phyloP scores from a whole-genome alignment of 2,888 invertebrate genomes.

The Nycteola revayana region DNA sequence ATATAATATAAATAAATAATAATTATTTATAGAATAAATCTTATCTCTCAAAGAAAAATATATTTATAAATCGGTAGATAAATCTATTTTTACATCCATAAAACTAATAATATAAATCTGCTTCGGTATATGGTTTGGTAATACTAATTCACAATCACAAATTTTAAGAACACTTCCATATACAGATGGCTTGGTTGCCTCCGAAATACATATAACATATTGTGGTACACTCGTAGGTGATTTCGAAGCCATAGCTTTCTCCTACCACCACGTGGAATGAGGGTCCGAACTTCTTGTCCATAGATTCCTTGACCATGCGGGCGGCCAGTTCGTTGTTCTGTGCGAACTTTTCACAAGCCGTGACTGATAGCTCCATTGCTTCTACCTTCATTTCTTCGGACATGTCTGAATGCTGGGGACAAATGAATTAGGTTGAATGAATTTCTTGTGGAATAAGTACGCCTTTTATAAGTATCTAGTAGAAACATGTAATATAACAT shows the following conservation, averaged over 20 bases:
- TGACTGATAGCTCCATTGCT: constrained; percentile 94
- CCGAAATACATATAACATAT: constrained; percentile 95
- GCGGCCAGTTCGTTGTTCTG: constrained; percentile 95
- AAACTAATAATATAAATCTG: constrained; percentile 15
- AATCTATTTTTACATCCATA: not conserved
- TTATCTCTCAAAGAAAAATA: no score
- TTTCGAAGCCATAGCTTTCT: constrained; percentile 96
- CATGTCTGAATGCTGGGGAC: constrained; percentile 93
- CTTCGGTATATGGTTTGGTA: constrained; percentile 23
- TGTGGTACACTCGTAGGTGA: constrained; percentile 94
- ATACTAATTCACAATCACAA: constrained; percentile 9
- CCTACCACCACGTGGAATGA: constrained; percentile 98
- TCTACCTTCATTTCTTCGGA: constrained; percentile 95
- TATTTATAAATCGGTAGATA: no score
- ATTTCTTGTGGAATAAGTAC: no score
- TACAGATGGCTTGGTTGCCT: constrained; percentile 93
- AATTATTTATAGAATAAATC: no score
- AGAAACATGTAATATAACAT: no score
- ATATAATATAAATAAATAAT: no score
- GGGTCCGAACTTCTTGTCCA: constrained; percentile 98
- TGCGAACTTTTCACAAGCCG: constrained; percentile 95
- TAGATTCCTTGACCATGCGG: constrained; percentile 95
- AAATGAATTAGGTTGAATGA: no score
- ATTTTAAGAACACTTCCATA: constrained; percentile 92
- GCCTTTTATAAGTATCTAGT: no score